Base-by-base conservation (phyloP, 2,113 vertebrate species). In the Plestiodon gilberti region DNA sequence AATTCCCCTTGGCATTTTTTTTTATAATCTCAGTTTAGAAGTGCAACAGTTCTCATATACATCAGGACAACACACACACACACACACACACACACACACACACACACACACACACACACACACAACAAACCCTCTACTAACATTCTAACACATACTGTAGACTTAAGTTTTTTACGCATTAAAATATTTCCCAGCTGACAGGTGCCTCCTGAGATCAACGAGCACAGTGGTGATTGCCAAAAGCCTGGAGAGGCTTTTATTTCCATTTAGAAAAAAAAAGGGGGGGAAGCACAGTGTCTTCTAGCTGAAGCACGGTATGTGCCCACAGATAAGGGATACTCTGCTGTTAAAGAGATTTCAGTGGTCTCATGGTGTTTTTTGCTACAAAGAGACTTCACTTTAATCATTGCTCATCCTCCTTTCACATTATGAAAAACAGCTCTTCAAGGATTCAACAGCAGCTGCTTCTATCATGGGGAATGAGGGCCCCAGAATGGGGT, bases 21-120 rank as follows among this genome's bases (percentile, higher is more conserved):
- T 52, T 57, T 71, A 86, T 87, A 89, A 76, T 38, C 57, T 83
- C 78, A 7, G 0, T 65, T 78, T 86, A 73, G 38, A 85, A 89
- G 38, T 2, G 4, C 1, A 83, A 10, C 57, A 40, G 25, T 83
- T 61, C 4, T 61, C 83, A 3, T 6, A 43, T 48, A 2, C 38
- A 38, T 52, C 8, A 78, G 2, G 52, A 92, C 48, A 55, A 28
- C 2, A 33, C 13, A 7, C 33, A 23, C 9, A 30, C 62, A 25
- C 65, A 30, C 67, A 3, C 11, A 13, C 67, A 69, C 43, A 8
- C 43, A 48, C 43, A 8, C 43, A 48, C 43, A 48, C 43, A 48
- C 43, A 48, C 43, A 48, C 43, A 48, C 43, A n/a, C n/a, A 33
- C 17, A 10, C 11, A 28, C 62, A 65, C 65, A 30, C 67, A 13